Conservation (phyloP, 2,888 invertebrate species). For the Catocala sponsa region DNA sequence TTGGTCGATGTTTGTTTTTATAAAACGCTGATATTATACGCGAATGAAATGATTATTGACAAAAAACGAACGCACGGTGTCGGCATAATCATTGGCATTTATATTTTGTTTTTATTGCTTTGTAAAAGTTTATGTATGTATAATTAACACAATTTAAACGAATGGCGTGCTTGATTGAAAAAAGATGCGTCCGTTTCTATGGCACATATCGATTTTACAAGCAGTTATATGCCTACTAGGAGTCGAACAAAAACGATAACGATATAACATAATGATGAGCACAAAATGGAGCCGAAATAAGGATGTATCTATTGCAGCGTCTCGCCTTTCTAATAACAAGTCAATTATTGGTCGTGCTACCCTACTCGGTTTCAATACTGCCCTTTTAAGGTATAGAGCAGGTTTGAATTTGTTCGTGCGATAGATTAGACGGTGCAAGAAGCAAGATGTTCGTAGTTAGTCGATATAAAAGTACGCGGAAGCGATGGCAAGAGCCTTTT, state of each 20-base stretch:
- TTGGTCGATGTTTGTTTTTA: slow-evolving; percentile 63
- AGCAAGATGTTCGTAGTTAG: slow-evolving; percentile 51
- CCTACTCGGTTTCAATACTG: slow-evolving; percentile 59
- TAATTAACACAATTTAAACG: slow-evolving; percentile 35
- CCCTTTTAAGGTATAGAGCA: slow-evolving; percentile 52
- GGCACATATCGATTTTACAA: slow-evolving; percentile 17
- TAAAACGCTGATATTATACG: slow-evolving; percentile 45
- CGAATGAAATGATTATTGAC: slow-evolving; percentile 45
- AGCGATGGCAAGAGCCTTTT: slow-evolving; percentile 49
- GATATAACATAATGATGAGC: slow-evolving; percentile 32
- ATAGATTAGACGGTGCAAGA: slow-evolving; percentile 53
- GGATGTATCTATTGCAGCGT: slow-evolving; percentile 35
- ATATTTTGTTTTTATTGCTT: slow-evolving; percentile 35
- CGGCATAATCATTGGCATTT: slow-evolving; percentile 41
- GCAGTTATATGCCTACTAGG: not conserved
- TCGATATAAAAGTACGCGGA: slow-evolving; percentile 54
- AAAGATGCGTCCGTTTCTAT: slow-evolving; percentile 11
- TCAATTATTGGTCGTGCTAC: slow-evolving; percentile 68
- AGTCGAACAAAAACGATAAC: slow-evolving; percentile 16
- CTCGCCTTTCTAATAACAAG: slow-evolving; percentile 63
- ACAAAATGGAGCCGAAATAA: slow-evolving; percentile 36
- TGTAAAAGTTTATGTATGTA: slow-evolving; percentile 33
- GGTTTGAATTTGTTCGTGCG: slow-evolving; percentile 55
- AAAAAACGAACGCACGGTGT: slow-evolving; percentile 37
- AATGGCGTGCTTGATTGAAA: slow-evolving; percentile 16